phyloP scores from a whole-genome alignment of 2,113 vertebrate genomes.

The Delphinus delphis region DNA sequence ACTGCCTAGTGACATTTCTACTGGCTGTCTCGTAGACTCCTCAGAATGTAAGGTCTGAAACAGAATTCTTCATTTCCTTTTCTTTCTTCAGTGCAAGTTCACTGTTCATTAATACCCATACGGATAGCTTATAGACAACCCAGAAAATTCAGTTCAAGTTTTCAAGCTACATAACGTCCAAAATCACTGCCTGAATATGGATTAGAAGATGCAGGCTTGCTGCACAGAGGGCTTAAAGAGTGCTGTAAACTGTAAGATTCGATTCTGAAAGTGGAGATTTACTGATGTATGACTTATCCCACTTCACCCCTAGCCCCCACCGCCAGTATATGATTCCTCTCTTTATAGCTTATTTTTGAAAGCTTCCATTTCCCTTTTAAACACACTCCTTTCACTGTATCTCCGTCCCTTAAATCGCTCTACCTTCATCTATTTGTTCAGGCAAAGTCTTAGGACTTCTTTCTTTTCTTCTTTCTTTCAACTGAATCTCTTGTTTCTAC shows the following conservation, averaged over 20 bases:
- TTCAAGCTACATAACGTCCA: slow-evolving; percentile 63
- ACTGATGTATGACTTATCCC: not conserved
- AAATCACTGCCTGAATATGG: slow-evolving; percentile 48
- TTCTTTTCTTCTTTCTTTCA: not conserved
- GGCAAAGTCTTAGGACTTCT: not conserved
- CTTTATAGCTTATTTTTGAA: not conserved
- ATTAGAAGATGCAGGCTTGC: rapidly evolving
- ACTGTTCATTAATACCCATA: slow-evolving; percentile 73
- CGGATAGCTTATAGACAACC: slow-evolving; percentile 74
- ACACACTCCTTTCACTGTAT: not conserved
- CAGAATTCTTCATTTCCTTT: not conserved
- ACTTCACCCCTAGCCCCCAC: not conserved
- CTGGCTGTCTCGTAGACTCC: not conserved
- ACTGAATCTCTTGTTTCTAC: not conserved
- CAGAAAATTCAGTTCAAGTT: slow-evolving; percentile 69
- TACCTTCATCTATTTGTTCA: not conserved
- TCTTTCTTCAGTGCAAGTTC: not conserved
- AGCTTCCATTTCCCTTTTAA: not conserved
- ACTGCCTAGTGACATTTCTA: not conserved
- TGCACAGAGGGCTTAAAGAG: not conserved
- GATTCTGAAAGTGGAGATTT: slow-evolving; percentile 51
- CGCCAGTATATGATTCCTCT: not conserved
- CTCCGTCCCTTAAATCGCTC: not conserved
- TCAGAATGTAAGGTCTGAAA: not conserved
- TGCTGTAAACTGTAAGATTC: slow-evolving; percentile 22